Evolutionary conservation across 1,140 invertebrate species (phyloP).

Genomic region (Papilio polytes): DNA sequence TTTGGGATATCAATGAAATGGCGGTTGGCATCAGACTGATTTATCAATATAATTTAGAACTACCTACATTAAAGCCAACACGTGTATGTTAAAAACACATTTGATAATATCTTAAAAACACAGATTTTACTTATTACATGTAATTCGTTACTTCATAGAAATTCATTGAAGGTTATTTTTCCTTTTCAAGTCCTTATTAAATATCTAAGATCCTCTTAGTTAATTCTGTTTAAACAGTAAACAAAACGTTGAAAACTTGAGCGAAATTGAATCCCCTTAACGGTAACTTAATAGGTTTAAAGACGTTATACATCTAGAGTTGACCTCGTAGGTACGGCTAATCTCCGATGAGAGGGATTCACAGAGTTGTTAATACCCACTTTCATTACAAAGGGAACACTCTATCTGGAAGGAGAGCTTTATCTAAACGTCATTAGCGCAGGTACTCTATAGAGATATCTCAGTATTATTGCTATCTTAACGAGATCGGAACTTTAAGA

Average conservation of each 20-base stretch:
- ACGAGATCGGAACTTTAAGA: neutral
- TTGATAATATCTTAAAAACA: too few relatives aligned
- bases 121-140: too few relatives aligned
- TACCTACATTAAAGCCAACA: too few relatives aligned
- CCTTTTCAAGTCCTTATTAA: neutral
- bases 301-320: constrained; percentile 9
- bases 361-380: constrained; percentile 25
- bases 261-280: constrained; percentile 29
- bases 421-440: constrained; percentile 24
- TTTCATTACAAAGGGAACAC: constrained; percentile 31
- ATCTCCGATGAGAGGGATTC: neutral
- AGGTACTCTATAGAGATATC: neutral
- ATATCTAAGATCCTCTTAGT: neutral
- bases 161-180: too few relatives aligned
- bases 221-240: neutral
- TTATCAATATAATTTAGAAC: too few relatives aligned
- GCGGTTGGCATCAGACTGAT: too few relatives aligned
- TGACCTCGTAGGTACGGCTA: constrained; percentile 13
- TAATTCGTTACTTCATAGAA: too few relatives aligned
- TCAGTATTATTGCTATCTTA: constrained; percentile 5
- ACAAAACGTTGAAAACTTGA: neutral
- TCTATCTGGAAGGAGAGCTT: constrained; percentile 6
- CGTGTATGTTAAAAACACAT: too few relatives aligned
- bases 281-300: constrained; percentile 10
- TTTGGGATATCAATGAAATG: too few relatives aligned